A percentile compares a stretch with the other conserved stretches of the same genome.
phyloP scores from a whole-genome alignment of 2,888 invertebrate genomes.

The Holacanthella duospinosa region DNA sequence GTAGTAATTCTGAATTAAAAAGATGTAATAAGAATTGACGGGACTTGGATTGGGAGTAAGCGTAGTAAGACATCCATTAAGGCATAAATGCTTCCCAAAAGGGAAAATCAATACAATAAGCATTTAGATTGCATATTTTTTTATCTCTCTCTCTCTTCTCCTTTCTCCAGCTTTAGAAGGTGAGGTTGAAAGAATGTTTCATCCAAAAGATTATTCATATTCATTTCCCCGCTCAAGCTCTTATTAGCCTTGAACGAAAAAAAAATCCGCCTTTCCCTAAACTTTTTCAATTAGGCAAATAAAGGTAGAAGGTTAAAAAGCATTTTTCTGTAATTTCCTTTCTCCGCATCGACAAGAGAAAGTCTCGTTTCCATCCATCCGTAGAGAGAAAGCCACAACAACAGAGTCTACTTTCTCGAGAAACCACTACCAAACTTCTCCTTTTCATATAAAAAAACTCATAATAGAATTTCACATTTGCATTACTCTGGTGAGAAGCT shows the following conservation, averaged over 20 bases:
- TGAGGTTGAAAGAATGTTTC: slow-evolving; percentile 33
- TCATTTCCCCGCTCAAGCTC: slow-evolving; percentile 24
- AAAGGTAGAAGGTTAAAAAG: slow-evolving; percentile 38
- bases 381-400: background rate
- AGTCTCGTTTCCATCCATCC: no score
- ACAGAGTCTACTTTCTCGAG: no score
- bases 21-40: slow-evolving; percentile 34
- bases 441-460: no score
- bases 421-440: no score
- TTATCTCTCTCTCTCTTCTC: slow-evolving; percentile 14
- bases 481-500: no score
- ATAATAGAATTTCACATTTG: background rate
- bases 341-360: slow-evolving; percentile 18
- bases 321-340: slow-evolving; percentile 37
- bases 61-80: slow-evolving; percentile 36
- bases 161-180: slow-evolving; percentile 22
- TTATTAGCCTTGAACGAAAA: background rate
- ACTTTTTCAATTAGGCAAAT: slow-evolving; percentile 39
- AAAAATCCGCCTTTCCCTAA: slow-evolving; percentile 19
- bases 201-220: slow-evolving; percentile 33
- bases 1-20: background rate
- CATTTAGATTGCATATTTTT: slow-evolving; percentile 36
- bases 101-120: slow-evolving; percentile 37
- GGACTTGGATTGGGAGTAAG: slow-evolving; percentile 19
- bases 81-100: slow-evolving; percentile 35